These are phyloP conservation scores for Varanus komodoensis DNA, from an alignment of 2,113 vertebrate genomes.

Conservation along the genomic window DNA sequence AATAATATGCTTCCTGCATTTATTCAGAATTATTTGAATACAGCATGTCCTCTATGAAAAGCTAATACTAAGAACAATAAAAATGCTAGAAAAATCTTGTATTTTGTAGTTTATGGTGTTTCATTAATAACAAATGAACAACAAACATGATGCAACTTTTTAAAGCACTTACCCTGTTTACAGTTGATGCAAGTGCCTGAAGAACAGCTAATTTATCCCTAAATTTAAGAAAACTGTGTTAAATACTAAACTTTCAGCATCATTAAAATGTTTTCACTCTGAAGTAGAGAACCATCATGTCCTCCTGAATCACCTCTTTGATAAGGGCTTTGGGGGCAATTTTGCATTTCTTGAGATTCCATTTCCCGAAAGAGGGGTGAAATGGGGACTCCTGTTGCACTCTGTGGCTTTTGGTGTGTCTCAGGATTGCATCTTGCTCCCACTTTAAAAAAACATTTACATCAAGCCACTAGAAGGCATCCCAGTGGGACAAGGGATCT, in stretches of 20 bases:
- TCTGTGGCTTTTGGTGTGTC: not conserved
- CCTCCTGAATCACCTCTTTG: not conserved
- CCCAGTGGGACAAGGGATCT: not conserved
- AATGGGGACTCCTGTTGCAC: not conserved
- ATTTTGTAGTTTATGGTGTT: not conserved
- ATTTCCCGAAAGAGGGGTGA: not conserved
- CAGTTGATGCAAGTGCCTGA: constrained; percentile 86
- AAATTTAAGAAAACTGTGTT: constrained; percentile 43
- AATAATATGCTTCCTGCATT: not conserved
- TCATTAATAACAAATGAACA: not conserved
- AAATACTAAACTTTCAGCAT: not conserved
- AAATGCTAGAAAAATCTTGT: not conserved
- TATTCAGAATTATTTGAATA: not conserved
- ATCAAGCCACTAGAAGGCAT: not conserved
- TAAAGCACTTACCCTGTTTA: constrained; percentile 83
- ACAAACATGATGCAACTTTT: not conserved
- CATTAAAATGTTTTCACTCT: not conserved
- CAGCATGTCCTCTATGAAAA: not conserved
- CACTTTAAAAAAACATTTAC: not conserved
- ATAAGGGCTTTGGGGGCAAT: not conserved
- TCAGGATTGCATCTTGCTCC: not conserved
- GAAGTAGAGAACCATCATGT: not conserved
- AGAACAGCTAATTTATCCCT: constrained; percentile 92
- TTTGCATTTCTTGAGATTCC: not conserved
- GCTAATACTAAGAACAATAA: not conserved